Percentiles rank a stretch among this genome's conserved stretches.
phyloP scores from a whole-genome alignment of 2,888 invertebrate genomes.

The Pyrrhia umbra region DNA sequence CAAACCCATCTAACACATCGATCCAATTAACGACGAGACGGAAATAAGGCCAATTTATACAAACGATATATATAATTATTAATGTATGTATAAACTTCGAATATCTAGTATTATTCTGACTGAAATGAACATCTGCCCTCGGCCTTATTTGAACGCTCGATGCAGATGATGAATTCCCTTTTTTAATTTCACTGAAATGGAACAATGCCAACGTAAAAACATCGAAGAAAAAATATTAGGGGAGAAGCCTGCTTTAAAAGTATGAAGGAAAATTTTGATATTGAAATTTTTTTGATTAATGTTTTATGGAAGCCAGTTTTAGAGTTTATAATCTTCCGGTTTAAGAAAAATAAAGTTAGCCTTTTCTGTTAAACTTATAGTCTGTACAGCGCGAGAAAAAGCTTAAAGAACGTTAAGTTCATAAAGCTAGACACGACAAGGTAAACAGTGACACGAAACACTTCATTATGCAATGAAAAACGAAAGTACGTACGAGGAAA shows the following conservation, averaged over 20 bases:
- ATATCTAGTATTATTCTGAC: slow-evolving; percentile 27
- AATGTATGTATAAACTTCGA: slow-evolving; percentile 12
- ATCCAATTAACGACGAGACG: slow-evolving; percentile 16
- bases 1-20: neutral
- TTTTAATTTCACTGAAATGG: slow-evolving; percentile 59
- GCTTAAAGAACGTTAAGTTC: neutral
- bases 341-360: slow-evolving; percentile 14
- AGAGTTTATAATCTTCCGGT: slow-evolving; percentile 15
- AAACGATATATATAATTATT: slow-evolving; percentile 15
- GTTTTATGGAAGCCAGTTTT: slow-evolving; percentile 17
- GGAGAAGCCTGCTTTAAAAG: slow-evolving; percentile 15
- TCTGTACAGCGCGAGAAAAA: no score
- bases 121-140: slow-evolving; percentile 40
- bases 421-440: neutral
- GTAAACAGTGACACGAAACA: slow-evolving; percentile 3
- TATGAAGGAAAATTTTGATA: slow-evolving; percentile 28
- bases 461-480: slow-evolving; percentile 20
- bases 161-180: slow-evolving; percentile 51
- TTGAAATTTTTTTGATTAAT: slow-evolving; percentile 49
- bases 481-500: slow-evolving; percentile 14
- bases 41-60: slow-evolving; percentile 8
- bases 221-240: slow-evolving; percentile 52
- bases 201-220: slow-evolving; percentile 57
- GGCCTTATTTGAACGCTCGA: slow-evolving; percentile 35
- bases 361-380: neutral